Conservation (phyloP, 1,140 invertebrate genomes). For the Drosophila grimshawi region DNA sequence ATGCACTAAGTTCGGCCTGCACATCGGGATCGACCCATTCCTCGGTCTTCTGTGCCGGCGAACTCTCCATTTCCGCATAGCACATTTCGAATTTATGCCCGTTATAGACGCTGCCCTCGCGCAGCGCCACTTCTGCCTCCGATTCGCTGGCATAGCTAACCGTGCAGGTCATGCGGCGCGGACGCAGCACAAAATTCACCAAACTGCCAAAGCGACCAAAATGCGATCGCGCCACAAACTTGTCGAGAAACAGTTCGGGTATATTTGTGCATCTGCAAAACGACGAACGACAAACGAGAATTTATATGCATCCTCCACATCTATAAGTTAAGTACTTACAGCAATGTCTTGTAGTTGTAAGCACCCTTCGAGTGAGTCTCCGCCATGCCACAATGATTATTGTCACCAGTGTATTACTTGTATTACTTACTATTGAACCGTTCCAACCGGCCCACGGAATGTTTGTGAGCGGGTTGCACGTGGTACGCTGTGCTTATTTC, state of each 20-base stretch:
- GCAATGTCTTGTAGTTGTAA: slow-evolving; percentile 68
- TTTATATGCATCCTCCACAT: background rate
- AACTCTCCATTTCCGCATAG: slow-evolving; percentile 75
- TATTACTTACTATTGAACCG: too few relatives aligned
- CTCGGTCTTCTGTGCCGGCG: slow-evolving; percentile 74
- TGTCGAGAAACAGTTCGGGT: slow-evolving; percentile 87
- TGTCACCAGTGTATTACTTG: too few relatives aligned
- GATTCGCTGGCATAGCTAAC: slow-evolving; percentile 87
- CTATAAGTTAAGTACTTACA: slow-evolving; percentile 44
- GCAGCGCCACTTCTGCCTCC: slow-evolving; percentile 86
- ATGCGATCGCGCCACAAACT: slow-evolving; percentile 87
- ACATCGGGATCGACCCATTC: slow-evolving; percentile 85
- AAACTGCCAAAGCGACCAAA: slow-evolving; percentile 88
- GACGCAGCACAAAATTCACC: slow-evolving; percentile 87
- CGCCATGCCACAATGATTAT: slow-evolving; percentile 34
- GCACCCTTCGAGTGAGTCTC: slow-evolving; percentile 28
- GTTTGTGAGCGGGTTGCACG: too few relatives aligned
- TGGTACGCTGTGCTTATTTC: too few relatives aligned
- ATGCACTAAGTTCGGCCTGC: slow-evolving; percentile 85
- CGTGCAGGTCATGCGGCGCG: slow-evolving; percentile 86
- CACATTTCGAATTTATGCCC: slow-evolving; percentile 87
- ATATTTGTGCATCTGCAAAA: slow-evolving; percentile 87
- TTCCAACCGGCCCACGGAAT: too few relatives aligned
- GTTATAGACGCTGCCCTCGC: slow-evolving; percentile 86
- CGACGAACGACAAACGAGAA: background rate